These are phyloP conservation scores for Drosophila longiperda DNA, from an alignment of 2,888 invertebrate genomes.

Conservation along the genomic window DNA sequence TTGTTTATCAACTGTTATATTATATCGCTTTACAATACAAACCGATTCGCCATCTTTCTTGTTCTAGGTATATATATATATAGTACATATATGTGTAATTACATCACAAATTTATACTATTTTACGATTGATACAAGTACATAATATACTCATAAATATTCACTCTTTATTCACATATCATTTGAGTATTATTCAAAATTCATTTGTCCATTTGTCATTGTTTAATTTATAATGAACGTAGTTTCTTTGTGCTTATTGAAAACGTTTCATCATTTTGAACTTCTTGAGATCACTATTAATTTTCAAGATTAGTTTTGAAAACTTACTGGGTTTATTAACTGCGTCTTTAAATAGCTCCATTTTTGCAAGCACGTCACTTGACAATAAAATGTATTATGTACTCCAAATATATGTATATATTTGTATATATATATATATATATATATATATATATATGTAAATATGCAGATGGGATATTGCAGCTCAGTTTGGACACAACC, in stretches of 20 bases:
- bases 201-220: background rate
- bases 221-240: background rate
- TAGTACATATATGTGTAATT: background rate
- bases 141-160: background rate
- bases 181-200: background rate
- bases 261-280: background rate
- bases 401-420: background rate
- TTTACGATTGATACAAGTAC: too few relatives aligned
- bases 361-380: conserved; percentile 16
- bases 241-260: background rate
- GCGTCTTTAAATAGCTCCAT: conserved; percentile 60
- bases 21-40: background rate
- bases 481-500: conserved; percentile 61
- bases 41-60: background rate
- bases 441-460: conserved; percentile 22
- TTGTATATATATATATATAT: conserved; percentile 20
- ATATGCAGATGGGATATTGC: conserved; percentile 9
- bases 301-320: background rate
- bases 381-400: conserved; percentile 7
- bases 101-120: background rate
- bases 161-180: background rate
- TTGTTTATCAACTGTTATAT: background rate
- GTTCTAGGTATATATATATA: background rate
- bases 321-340: conserved; percentile 67
- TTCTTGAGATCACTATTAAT: background rate